Percentiles rank a stretch among this genome's conserved stretches.
Conservation (phyloP, 1,140 invertebrate genomes). For the Atta cephalotes region DNA sequence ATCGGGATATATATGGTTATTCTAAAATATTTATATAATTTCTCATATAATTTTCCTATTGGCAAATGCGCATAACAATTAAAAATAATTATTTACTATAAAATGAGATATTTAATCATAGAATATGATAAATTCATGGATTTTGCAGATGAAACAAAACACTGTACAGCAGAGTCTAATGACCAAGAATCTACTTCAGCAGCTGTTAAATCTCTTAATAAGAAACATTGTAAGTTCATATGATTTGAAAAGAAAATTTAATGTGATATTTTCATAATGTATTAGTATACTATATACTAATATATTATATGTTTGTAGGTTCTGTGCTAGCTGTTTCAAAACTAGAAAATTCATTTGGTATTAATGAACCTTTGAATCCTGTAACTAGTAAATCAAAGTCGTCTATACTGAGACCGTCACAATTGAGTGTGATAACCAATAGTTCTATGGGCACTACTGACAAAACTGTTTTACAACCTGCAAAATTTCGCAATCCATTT, state of each 20-base stretch:
- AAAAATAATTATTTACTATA: constrained; percentile 15
- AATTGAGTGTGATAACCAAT: constrained; percentile 77
- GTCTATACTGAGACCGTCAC: constrained; percentile 80
- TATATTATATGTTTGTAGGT: constrained; percentile 65
- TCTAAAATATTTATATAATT: constrained; percentile 44
- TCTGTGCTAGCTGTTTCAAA: constrained; percentile 77
- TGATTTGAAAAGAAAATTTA: background rate
- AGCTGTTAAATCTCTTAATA: constrained; percentile 62
- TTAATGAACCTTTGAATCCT: constrained; percentile 71
- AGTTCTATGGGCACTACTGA: constrained; percentile 65
- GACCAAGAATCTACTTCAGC: constrained; percentile 67
- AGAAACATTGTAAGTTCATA: constrained; percentile 71
- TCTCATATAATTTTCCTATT: background rate
- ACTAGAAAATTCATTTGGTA: constrained; percentile 78
- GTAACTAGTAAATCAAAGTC: constrained; percentile 76
- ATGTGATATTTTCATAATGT: background rate
- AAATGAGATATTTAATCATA: constrained; percentile 13
- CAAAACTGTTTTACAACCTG: constrained; percentile 78
- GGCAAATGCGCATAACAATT: background rate
- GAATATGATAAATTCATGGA: background rate
- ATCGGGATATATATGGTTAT: background rate
- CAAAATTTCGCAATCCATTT: constrained; percentile 82
- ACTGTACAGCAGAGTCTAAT: constrained; percentile 71
- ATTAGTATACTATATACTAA: background rate
- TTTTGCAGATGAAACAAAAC: constrained; percentile 72